Conservation (phyloP, 1,140 invertebrate species). For the Heliconius hermathena region DNA sequence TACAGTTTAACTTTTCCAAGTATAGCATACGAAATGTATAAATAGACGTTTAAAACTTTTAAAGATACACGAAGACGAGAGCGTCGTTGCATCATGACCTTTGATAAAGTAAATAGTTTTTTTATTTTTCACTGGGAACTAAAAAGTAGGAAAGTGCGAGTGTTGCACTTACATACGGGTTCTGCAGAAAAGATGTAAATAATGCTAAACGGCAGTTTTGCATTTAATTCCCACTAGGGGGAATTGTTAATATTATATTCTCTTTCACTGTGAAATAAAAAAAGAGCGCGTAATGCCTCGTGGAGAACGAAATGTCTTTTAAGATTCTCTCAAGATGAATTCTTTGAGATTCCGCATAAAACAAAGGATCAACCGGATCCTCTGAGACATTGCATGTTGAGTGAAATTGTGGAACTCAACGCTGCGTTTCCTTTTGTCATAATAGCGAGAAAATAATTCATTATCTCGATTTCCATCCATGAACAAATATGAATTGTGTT, state of each 20-base stretch:
- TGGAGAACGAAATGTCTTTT: too few species aligned
- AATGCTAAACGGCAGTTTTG: neutral
- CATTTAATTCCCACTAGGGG: neutral
- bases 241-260: neutral
- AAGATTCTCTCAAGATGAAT: too few species aligned
- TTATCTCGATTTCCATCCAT: too few species aligned
- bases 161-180: neutral
- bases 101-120: constrained; percentile 8
- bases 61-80: constrained; percentile 11
- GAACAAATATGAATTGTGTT: too few species aligned
- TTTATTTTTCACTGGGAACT: constrained; percentile 1
- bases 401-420: too few species aligned
- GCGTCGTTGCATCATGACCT: constrained; percentile 5
- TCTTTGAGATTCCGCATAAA: too few species aligned
- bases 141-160: neutral
- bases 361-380: too few species aligned
- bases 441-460: too few species aligned
- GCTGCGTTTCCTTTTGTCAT: too few species aligned
- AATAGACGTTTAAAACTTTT: constrained; percentile 7
- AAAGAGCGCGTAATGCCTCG: too few species aligned
- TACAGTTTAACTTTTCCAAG: neutral
- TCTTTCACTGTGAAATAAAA: too few species aligned
- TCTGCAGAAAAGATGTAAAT: neutral
- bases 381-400: too few species aligned
- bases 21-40: neutral